These are phyloP conservation scores for Caenorhabditis parvicauda DNA, from an alignment of 2,888 invertebrate species.

Conservation along the genomic window DNA sequence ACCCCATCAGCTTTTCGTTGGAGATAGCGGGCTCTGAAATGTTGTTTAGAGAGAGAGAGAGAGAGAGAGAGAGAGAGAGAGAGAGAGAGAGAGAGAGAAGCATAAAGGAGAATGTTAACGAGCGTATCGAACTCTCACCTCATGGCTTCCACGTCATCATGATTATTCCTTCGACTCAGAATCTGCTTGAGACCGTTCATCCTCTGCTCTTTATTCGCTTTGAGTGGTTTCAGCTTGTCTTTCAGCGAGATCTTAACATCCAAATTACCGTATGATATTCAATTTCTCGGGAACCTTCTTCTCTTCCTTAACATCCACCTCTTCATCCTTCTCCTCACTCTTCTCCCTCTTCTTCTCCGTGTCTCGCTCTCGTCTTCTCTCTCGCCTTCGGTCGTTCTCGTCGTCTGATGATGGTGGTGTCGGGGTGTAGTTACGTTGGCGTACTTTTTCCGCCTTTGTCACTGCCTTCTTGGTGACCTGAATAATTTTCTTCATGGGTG, in stretches of 20 bases:
- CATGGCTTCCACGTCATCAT: constrained; percentile 32
- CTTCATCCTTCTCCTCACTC: constrained; percentile 10
- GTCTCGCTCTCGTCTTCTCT: not conserved
- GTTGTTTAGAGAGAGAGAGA: not conserved
- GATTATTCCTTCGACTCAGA: constrained; percentile 38
- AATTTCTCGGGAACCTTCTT: not conserved
- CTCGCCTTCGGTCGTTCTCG: constrained; percentile 12
- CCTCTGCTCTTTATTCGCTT: constrained; percentile 26
- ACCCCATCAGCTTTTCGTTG: constrained; percentile 28
- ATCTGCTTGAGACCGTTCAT: constrained; percentile 34
- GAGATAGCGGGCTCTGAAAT: constrained; percentile 27
- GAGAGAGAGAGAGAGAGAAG: too few species aligned
- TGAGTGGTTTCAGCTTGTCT: constrained; percentile 18
- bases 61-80: not conserved
- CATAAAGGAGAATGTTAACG: too few species aligned
- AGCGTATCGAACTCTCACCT: constrained; percentile 2
- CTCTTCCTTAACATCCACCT: constrained; percentile 11
- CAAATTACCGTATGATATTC: not conserved
- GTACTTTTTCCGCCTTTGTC: constrained; percentile 27
- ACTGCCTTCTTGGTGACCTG: constrained; percentile 22
- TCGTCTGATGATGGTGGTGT: constrained; percentile 37
- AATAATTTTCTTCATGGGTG: too few species aligned
- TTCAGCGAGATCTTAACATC: constrained; percentile 11
- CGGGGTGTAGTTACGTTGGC: constrained; percentile 41
- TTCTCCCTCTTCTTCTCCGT: constrained; percentile 12